Evolutionary conservation across 2,797 vertebrate genomes (phyloP).

Genomic region (Arrhamphus sclerolepis): DNA sequence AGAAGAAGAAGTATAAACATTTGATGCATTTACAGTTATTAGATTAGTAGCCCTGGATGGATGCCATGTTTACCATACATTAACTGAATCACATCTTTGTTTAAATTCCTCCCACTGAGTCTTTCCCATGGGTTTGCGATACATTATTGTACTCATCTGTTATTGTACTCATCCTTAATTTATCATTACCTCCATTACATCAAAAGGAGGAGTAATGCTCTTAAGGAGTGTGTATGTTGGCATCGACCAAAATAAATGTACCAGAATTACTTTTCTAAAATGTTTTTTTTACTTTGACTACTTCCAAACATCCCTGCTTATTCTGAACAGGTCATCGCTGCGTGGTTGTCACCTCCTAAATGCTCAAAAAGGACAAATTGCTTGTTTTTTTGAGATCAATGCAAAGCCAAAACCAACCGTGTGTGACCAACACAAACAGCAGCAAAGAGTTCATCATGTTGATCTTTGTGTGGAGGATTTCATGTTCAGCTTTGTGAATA

Average conservation of each 20-base stretch:
- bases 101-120: slow-evolving; percentile 32
- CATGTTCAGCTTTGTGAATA: slow-evolving; percentile 49
- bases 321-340: no score
- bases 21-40: slow-evolving; percentile 53
- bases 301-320: no score
- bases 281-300: no score
- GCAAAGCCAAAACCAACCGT: background rate
- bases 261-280: no score
- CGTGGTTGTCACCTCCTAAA: background rate
- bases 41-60: slow-evolving; percentile 40
- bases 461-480: slow-evolving; percentile 34
- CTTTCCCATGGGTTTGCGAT: slow-evolving; percentile 13
- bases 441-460: slow-evolving; percentile 17
- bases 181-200: slow-evolving; percentile 32
- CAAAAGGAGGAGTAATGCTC: slow-evolving; percentile 31
- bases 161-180: slow-evolving; percentile 40
- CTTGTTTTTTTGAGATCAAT: background rate
- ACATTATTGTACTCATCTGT: slow-evolving; percentile 34
- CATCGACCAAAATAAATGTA: background rate
- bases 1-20: slow-evolving; percentile 32
- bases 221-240: slow-evolving; percentile 25
- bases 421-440: background rate
- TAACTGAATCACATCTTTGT: slow-evolving; percentile 35
- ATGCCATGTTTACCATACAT: slow-evolving; percentile 51
- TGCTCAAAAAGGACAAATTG: background rate